These are phyloP conservation scores for Steinernema khuongi DNA, from an alignment of 1,140 invertebrate genomes.

Conservation along the genomic window DNA sequence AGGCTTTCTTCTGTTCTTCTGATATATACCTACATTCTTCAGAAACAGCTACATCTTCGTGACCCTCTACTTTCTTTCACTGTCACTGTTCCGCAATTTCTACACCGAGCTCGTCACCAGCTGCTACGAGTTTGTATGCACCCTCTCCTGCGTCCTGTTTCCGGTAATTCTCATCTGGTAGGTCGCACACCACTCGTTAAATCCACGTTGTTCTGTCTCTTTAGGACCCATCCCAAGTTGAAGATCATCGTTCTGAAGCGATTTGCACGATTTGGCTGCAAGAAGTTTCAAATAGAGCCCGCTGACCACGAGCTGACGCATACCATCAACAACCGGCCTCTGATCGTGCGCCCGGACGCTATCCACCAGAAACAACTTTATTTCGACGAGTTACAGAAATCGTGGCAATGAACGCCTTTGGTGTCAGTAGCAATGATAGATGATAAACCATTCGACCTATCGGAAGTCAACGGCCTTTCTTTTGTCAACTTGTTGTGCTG, in stretches of 20 bases:
- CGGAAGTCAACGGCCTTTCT: not conserved
- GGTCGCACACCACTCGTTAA: not conserved
- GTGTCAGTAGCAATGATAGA: not conserved
- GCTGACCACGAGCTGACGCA: not conserved
- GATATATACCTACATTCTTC: no score
- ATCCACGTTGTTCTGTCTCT: not conserved
- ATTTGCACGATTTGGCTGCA: not conserved
- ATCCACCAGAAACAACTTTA: not conserved
- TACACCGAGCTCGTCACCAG: not conserved
- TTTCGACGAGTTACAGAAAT: not conserved
- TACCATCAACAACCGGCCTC: not conserved
- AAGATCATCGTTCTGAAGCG: not conserved
- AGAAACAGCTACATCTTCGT: slow-evolving; percentile 10
- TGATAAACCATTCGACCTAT: not conserved
- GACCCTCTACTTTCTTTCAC: not conserved
- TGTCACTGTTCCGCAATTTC: not conserved
- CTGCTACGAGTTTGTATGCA: not conserved
- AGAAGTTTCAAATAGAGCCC: not conserved
- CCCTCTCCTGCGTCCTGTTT: not conserved
- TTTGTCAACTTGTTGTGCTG: not conserved
- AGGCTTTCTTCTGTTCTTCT: no score
- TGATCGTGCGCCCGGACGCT: not conserved
- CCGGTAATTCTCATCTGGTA: not conserved
- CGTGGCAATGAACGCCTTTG: not conserved
- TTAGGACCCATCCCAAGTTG: not conserved